Percentiles rank a stretch among this genome's conserved stretches.
Evolutionary conservation across 2,888 invertebrate species (phyloP).

Genomic region (Hipparchia semele): DNA sequence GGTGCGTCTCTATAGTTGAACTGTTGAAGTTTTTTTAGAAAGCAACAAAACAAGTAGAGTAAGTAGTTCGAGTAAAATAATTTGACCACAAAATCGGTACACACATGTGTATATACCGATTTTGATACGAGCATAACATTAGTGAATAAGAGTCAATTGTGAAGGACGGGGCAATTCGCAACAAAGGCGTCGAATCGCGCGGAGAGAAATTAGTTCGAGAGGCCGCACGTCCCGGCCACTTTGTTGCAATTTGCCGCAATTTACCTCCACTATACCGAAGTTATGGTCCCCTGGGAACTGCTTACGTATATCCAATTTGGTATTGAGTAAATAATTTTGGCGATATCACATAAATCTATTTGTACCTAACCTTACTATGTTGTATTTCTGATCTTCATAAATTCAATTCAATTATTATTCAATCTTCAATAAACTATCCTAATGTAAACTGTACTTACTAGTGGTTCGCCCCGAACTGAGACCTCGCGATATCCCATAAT

Average conservation of each 20-base stretch:
- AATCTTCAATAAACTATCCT: no score
- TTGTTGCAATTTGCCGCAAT: conserved; percentile 67
- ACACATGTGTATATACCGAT: background rate
- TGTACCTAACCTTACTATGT: background rate
- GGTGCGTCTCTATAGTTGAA: background rate
- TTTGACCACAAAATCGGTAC: background rate
- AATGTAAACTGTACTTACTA: no score
- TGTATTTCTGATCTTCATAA: no score
- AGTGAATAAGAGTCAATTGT: conserved; percentile 55
- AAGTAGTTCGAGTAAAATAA: background rate
- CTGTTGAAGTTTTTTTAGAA: no score
- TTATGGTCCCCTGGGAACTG: conserved; percentile 41
- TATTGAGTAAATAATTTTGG: conserved; percentile 26
- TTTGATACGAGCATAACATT: conserved; percentile 44
- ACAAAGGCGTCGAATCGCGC: conserved; percentile 62
- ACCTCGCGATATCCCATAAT: no score
- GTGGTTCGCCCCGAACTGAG: no score
- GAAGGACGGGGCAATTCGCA: conserved; percentile 43
- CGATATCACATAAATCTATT: background rate
- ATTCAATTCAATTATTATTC: no score
- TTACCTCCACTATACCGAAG: conserved; percentile 51
- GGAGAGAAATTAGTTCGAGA: conserved; percentile 58
- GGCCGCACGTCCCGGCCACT: conserved; percentile 56
- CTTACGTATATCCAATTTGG: conserved; percentile 35
- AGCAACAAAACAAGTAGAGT: background rate